phyloP scores from a whole-genome alignment of 1,140 invertebrate species.

The Pteromalus puparum region DNA sequence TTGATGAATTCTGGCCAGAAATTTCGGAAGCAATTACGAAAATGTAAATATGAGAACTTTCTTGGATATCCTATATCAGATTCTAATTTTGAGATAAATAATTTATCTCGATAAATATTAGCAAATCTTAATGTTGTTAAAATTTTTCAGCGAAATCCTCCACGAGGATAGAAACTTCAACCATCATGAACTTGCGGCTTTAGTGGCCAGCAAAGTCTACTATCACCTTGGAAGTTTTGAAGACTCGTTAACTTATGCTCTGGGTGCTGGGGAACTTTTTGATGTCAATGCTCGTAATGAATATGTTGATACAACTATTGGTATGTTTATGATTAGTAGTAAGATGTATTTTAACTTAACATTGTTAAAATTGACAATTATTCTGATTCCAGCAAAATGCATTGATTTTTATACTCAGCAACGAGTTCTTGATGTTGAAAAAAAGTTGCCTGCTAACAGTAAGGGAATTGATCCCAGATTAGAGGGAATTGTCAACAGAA shows the following conservation, averaged over 20 bases:
- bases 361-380: conserved; percentile 5
- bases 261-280: conserved; percentile 94
- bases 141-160: conserved; percentile 86
- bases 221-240: conserved; percentile 98
- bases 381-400: conserved; percentile 84
- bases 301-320: conserved; percentile 97
- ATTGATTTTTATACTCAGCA: conserved; percentile 96
- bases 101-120: conserved; percentile 1
- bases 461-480: conserved; percentile 90
- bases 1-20: conserved; percentile 99
- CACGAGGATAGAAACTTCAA: conserved; percentile 94
- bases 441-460: conserved; percentile 77
- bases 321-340: conserved; percentile 66
- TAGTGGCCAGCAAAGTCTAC: conserved; percentile 99
- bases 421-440: conserved; percentile 82
- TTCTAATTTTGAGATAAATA: background rate
- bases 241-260: conserved; percentile 94
- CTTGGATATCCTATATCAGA: background rate
- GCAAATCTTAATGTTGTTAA: conserved; percentile 23
- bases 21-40: conserved; percentile 98
- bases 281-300: conserved; percentile 95
- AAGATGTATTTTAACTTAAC: conserved; percentile 14
- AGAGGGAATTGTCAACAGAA: conserved; percentile 95
- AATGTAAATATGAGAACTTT: conserved; percentile 80
- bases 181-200: conserved; percentile 93